Evolutionary conservation across 2,888 invertebrate species (phyloP).

Genomic region (Oasisia sp.): DNA sequence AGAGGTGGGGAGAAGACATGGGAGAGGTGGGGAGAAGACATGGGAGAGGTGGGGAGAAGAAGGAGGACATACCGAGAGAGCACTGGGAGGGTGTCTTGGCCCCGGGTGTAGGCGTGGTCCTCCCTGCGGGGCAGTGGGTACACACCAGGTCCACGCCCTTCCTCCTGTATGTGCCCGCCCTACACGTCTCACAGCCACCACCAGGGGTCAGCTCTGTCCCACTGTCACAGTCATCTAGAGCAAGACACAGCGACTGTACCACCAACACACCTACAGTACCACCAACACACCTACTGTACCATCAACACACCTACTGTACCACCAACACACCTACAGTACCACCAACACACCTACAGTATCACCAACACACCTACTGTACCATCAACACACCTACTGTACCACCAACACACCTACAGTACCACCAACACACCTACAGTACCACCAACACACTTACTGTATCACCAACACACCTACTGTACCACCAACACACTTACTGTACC

Average conservation of each 20-base stretch:
- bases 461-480: too few relatives aligned
- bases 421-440: too few relatives aligned
- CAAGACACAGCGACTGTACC: background rate
- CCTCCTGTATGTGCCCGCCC: conserved; percentile 6
- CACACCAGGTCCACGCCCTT: conserved; percentile 8
- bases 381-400: too few relatives aligned
- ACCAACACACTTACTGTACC: too few relatives aligned
- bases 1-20: background rate
- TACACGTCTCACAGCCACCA: background rate
- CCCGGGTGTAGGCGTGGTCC: background rate
- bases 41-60: background rate
- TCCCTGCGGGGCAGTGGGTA: conserved; percentile 3
- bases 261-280: too few relatives aligned
- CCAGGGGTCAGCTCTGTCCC: background rate
- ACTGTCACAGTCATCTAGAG: background rate
- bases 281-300: too few relatives aligned
- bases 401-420: too few relatives aligned
- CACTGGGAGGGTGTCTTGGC: background rate
- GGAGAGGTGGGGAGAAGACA: background rate
- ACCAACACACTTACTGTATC: too few relatives aligned
- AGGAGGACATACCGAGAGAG: background rate
- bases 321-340: too few relatives aligned
- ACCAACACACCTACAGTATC: too few relatives aligned
- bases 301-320: too few relatives aligned
- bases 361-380: too few relatives aligned